Conservation (phyloP, 2,113 vertebrate genomes). For the Fregetta grallaria region DNA sequence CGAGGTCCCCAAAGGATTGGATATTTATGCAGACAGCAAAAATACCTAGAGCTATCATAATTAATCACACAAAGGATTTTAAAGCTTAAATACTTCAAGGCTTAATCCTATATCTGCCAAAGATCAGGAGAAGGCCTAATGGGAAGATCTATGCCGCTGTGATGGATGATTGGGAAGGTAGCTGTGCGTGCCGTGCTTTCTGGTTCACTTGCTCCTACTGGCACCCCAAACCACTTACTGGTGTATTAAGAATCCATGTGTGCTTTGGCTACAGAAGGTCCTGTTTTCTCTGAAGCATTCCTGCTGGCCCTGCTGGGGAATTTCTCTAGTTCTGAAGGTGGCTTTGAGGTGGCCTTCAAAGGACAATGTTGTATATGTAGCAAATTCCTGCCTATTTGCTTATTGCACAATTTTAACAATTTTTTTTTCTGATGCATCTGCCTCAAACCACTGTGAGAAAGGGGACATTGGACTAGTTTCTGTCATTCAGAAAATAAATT, state of each 20-base stretch:
- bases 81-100: background rate
- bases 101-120: background rate
- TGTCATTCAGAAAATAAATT: background rate
- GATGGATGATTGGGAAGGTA: background rate
- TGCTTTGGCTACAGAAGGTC: background rate
- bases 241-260: background rate
- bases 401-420: background rate
- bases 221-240: background rate
- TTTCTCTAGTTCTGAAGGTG: background rate
- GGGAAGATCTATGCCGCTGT: background rate
- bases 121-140: background rate
- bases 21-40: background rate
- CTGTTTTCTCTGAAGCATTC: background rate
- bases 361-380: background rate
- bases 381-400: background rate
- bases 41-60: background rate
- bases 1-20: background rate
- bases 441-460: background rate
- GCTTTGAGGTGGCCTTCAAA: background rate
- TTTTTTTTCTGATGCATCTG: background rate
- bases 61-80: background rate
- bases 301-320: background rate
- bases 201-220: background rate
- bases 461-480: rapidly evolving
- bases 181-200: background rate